Percentiles rank a stretch among this genome's conserved stretches.
These are phyloP conservation scores for Cottoperca gobio DNA, from an alignment of 2,797 vertebrate species.

Conservation along the genomic window DNA sequence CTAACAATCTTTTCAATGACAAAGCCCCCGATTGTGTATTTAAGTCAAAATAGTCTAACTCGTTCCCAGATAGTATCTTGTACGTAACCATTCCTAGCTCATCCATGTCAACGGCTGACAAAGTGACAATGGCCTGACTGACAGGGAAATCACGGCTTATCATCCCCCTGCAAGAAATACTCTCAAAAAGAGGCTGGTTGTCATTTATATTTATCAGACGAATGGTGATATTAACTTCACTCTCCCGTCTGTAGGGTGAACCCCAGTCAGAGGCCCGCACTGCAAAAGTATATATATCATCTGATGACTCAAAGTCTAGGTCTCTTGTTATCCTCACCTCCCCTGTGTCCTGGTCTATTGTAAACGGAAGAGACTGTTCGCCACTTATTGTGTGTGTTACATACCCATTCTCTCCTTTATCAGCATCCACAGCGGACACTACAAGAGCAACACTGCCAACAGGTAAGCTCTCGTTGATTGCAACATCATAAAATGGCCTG, in stretches of 20 bases:
- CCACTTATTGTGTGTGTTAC: slow-evolving; percentile 92
- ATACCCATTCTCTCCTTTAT: slow-evolving; percentile 93
- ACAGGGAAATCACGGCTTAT: slow-evolving; percentile 91
- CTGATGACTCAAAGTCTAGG: slow-evolving; percentile 94
- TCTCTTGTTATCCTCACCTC: slow-evolving; percentile 88
- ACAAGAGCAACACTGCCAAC: slow-evolving; percentile 87
- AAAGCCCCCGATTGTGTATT: slow-evolving; percentile 92
- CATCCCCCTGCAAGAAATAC: slow-evolving; percentile 92
- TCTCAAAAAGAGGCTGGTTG: slow-evolving; percentile 96
- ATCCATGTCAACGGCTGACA: slow-evolving; percentile 96
- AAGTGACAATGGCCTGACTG: slow-evolving; percentile 90
- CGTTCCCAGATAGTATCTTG: slow-evolving; percentile 92
- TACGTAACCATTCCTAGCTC: slow-evolving; percentile 93
- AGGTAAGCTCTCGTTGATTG: slow-evolving; percentile 90
- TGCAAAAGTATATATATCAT: slow-evolving; percentile 90
- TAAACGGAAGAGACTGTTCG: slow-evolving; percentile 88
- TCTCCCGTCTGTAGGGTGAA: slow-evolving; percentile 92
- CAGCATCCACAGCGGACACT: slow-evolving; percentile 90
- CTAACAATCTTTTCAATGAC: slow-evolving; percentile 89
- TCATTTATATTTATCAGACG: slow-evolving; percentile 94
- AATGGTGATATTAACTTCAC: slow-evolving; percentile 92
- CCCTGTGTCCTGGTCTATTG: slow-evolving; percentile 90
- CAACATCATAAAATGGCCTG: slow-evolving; percentile 87
- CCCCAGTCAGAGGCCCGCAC: slow-evolving; percentile 97
- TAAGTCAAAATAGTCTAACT: slow-evolving; percentile 90